Evolutionary conservation across 2,888 invertebrate genomes (phyloP).

Genomic region (Nomada lathburiana): DNA sequence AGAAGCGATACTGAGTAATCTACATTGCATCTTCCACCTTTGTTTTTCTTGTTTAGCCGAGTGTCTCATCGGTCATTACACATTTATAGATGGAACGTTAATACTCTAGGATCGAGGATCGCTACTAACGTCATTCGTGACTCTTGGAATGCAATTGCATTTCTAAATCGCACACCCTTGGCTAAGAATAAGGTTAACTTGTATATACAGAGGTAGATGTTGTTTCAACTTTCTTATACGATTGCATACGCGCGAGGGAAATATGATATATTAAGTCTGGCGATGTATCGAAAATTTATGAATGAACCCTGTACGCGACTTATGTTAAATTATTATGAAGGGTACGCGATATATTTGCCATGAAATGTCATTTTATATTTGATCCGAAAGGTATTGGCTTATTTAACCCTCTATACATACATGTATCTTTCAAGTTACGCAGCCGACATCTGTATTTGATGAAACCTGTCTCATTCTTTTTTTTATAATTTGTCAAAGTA

Average conservation of each 20-base stretch:
- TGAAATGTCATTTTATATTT: too few relatives aligned
- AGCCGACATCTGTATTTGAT: too few relatives aligned
- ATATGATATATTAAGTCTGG: neutral
- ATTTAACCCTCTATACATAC: too few relatives aligned
- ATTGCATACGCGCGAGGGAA: neutral
- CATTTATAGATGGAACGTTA: neutral
- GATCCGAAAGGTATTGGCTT: too few relatives aligned
- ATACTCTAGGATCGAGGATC: neutral
- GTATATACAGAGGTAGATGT: neutral
- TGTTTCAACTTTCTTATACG: conserved; percentile 10
- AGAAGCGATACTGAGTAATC: neutral
- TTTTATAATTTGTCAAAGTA: too few relatives aligned
- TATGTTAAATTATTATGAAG: too few relatives aligned
- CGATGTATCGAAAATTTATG: neutral
- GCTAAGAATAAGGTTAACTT: conserved; percentile 8
- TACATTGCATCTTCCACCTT: neutral
- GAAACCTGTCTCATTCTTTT: too few relatives aligned
- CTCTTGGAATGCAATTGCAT: conserved; percentile 18
- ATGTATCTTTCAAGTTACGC: too few relatives aligned
- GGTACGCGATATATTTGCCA: too few relatives aligned
- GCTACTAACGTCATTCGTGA: neutral
- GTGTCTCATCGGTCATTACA: neutral
- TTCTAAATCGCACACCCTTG: neutral
- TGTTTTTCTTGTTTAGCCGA: neutral
- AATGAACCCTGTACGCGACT: neutral